A percentile compares a stretch with the other conserved stretches of the same genome.
These are phyloP conservation scores for Holothuria leucospilota DNA, from an alignment of 53 echinoderm and acorn worm genomes.

Conservation along the genomic window DNA sequence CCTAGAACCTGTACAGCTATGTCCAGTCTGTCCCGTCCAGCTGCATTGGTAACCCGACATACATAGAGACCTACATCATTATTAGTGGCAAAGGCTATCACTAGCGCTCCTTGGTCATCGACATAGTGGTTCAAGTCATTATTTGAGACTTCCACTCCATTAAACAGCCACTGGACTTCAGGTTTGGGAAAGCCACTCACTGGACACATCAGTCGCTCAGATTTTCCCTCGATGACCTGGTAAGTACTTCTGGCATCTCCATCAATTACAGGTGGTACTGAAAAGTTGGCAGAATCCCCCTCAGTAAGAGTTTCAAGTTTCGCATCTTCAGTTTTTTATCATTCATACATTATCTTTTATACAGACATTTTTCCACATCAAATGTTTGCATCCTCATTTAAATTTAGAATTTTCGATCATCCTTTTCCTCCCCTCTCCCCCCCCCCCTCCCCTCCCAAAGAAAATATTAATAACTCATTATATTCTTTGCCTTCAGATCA, in stretches of 20 bases:
- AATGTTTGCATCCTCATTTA: no score
- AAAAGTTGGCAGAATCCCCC: not conserved
- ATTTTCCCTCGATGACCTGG: constrained; percentile 61
- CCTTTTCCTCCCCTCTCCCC: no score
- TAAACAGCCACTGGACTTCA: constrained; percentile 76
- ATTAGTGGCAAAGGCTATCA: constrained; percentile 67
- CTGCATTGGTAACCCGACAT: constrained; percentile 74
- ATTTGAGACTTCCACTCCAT: constrained; percentile 67
- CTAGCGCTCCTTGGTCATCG: constrained; percentile 70
- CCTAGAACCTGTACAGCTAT: constrained; percentile 78
- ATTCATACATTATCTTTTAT: no score
- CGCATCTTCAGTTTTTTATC: no score
- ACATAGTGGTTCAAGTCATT: constrained; percentile 70
- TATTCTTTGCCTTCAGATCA: no score
- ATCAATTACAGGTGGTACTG: constrained; percentile 71
- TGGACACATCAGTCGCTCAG: constrained; percentile 75
- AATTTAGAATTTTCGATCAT: no score
- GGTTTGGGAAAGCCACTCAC: constrained; percentile 77
- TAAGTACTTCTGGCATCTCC: constrained; percentile 53
- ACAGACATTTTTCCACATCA: no score
- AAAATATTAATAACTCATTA: no score
- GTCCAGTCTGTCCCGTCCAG: constrained; percentile 69
- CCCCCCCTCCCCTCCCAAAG: no score
- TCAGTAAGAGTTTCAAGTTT: not conserved
- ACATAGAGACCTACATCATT: constrained; percentile 81